These are phyloP conservation scores for Scaptomyza pallida DNA, from an alignment of 1,140 invertebrate species.

Conservation along the genomic window DNA sequence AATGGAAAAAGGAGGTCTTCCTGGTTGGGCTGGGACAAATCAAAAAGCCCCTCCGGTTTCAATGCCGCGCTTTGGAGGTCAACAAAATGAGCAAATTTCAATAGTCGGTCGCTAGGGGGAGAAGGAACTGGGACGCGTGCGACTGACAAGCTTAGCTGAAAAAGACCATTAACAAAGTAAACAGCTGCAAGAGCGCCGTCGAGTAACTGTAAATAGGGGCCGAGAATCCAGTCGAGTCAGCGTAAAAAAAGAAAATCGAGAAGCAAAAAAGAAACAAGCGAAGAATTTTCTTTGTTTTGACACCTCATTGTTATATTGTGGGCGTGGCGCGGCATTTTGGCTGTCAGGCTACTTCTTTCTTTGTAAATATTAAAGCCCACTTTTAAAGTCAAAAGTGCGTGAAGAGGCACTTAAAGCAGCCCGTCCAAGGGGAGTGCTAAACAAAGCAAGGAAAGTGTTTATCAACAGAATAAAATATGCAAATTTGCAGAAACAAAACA, in stretches of 20 bases:
- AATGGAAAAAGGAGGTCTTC: slow-evolving; percentile 24
- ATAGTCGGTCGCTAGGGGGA: slow-evolving; percentile 24
- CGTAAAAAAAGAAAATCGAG: slow-evolving; percentile 29
- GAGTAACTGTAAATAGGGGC: slow-evolving; percentile 50
- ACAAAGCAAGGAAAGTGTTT: neutral
- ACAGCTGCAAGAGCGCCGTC: slow-evolving; percentile 64
- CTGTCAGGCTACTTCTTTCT: slow-evolving; percentile 12
- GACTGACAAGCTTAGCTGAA: slow-evolving; percentile 71
- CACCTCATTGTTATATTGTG: slow-evolving; percentile 40
- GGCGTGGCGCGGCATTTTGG: slow-evolving; percentile 7
- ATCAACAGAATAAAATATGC: slow-evolving; percentile 15
- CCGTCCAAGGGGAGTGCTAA: neutral
- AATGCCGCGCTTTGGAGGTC: slow-evolving; percentile 67
- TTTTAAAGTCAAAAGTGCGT: slow-evolving; percentile 17
- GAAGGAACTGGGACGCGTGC: slow-evolving; percentile 39
- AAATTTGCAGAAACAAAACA: neutral
- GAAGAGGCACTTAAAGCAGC: neutral
- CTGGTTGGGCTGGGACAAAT: slow-evolving; percentile 51
- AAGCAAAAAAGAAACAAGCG: slow-evolving; percentile 21
- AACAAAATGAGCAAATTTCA: slow-evolving; percentile 71
- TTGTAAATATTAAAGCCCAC: slow-evolving; percentile 36
- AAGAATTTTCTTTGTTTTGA: slow-evolving; percentile 71
- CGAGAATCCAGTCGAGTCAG: slow-evolving; percentile 62
- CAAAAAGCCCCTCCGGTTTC: slow-evolving; percentile 63
- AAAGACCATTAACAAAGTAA: slow-evolving; percentile 82